A percentile compares a stretch with the other conserved stretches of the same genome.
phyloP scores from a whole-genome alignment of 2,888 invertebrate genomes.

The Trimorus sp. region DNA sequence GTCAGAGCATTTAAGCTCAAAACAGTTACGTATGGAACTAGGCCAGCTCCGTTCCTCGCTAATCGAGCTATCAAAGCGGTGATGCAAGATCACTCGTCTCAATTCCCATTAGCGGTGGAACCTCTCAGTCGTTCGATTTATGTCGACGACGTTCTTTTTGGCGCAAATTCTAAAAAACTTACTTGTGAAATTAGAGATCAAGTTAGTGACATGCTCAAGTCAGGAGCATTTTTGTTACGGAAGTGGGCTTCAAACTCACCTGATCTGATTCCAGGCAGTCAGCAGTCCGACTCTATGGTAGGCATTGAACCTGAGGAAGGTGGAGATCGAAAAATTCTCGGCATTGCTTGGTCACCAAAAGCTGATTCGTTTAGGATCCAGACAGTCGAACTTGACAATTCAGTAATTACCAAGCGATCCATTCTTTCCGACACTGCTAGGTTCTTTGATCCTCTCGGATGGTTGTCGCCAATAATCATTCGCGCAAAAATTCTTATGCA shows the following conservation, averaged over 20 bases:
- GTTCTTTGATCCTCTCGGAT: slow-evolving; percentile 17
- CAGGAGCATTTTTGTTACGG: not conserved
- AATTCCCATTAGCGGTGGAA: slow-evolving; percentile 6
- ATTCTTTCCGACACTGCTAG: slow-evolving; percentile 14
- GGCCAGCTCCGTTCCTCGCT: not conserved
- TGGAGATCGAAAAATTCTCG: not conserved
- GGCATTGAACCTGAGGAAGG: not conserved
- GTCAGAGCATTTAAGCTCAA: not conserved
- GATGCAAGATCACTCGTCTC: not conserved
- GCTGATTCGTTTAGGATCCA: not conserved
- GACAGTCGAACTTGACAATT: not conserved
- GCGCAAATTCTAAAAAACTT: not conserved
- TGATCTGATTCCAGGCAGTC: not conserved
- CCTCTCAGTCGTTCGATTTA: too few relatives aligned
- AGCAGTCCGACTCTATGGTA: not conserved
- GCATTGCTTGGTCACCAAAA: slow-evolving; percentile 6
- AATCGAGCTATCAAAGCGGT: slow-evolving; percentile 1
- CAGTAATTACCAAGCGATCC: not conserved
- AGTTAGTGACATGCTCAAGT: not conserved
- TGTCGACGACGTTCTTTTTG: too few relatives aligned
- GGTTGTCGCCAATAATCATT: slow-evolving; percentile 10
- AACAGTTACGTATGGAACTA: not conserved
- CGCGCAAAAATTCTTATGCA: slow-evolving; percentile 50
- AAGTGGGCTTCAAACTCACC: slow-evolving; percentile 4
- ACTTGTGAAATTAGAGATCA: not conserved